These are phyloP conservation scores for Toxostoma redivivum DNA, from an alignment of 2,113 vertebrate genomes.

Conservation along the genomic window DNA sequence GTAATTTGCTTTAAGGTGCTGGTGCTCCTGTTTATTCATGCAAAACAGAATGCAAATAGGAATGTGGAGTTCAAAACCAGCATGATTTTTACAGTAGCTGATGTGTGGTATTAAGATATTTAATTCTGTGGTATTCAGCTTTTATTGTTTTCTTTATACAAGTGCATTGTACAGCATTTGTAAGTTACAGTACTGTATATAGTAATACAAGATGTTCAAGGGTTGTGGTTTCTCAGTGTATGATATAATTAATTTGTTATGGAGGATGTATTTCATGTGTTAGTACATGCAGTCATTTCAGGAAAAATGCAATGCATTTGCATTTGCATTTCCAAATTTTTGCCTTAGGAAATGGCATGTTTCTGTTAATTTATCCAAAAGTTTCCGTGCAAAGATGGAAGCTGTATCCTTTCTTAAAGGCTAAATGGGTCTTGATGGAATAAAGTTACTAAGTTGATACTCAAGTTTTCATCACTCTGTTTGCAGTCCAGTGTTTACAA, in stretches of 20 bases:
- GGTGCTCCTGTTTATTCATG: background rate
- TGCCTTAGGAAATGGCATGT: background rate
- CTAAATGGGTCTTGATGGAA: background rate
- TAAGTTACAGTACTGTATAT: background rate
- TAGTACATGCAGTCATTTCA: background rate
- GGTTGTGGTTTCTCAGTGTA: background rate
- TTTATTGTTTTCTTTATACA: background rate
- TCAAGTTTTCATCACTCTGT: background rate
- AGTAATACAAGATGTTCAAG: background rate
- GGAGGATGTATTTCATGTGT: background rate
- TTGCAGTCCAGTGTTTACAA: background rate
- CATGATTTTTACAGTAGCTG: background rate
- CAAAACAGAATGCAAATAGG: background rate
- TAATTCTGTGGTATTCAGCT: background rate
- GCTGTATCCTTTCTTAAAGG: background rate
- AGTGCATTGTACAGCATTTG: background rate
- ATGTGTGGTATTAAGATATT: background rate
- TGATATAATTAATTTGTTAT: background rate
- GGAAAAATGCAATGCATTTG: background rate
- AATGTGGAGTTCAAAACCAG: background rate
- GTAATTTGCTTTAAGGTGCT: background rate
- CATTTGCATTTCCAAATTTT: background rate
- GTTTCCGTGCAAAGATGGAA: background rate
- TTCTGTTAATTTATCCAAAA: background rate
- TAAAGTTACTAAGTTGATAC: background rate